Evolutionary conservation across 1,140 invertebrate genomes (phyloP).

Genomic region (Heliconius hermathena): DNA sequence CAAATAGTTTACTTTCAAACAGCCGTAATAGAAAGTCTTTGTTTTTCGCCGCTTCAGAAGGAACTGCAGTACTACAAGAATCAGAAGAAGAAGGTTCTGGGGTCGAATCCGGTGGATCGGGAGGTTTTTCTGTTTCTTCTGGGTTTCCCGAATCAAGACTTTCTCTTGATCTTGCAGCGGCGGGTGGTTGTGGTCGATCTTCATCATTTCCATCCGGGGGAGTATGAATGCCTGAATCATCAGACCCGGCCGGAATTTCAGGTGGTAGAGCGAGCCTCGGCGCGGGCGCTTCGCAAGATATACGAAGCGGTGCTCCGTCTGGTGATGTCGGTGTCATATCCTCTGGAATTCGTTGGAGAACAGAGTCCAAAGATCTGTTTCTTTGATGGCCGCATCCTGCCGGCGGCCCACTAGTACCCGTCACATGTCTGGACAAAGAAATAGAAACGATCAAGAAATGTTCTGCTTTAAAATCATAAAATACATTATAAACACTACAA

Average conservation of each 20-base stretch:
- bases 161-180: conserved; percentile 83
- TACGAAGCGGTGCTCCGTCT: conserved; percentile 85
- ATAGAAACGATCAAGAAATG: background rate
- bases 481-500: background rate
- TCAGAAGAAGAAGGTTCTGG: conserved; percentile 43
- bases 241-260: conserved; percentile 89
- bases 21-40: conserved; percentile 89
- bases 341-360: conserved; percentile 92
- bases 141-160: conserved; percentile 87
- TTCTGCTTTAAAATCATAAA: background rate
- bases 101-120: conserved; percentile 73
- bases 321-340: conserved; percentile 91
- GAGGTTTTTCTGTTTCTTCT: conserved; percentile 79
- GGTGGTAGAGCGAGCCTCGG: conserved; percentile 91
- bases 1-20: conserved; percentile 98
- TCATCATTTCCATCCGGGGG: conserved; percentile 71
- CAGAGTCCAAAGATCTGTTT: conserved; percentile 93
- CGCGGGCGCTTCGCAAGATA: conserved; percentile 88
- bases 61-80: conserved; percentile 43
- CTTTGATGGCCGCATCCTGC: conserved; percentile 88
- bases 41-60: conserved; percentile 63
- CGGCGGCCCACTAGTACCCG: conserved; percentile 68
- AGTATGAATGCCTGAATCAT: conserved; percentile 92
- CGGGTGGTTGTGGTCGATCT: conserved; percentile 62
- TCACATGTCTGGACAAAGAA: conserved; percentile 73